Percentiles rank a stretch among this genome's conserved stretches.
Conservation (phyloP, 2,888 invertebrate genomes). For the Anodontia alba region DNA sequence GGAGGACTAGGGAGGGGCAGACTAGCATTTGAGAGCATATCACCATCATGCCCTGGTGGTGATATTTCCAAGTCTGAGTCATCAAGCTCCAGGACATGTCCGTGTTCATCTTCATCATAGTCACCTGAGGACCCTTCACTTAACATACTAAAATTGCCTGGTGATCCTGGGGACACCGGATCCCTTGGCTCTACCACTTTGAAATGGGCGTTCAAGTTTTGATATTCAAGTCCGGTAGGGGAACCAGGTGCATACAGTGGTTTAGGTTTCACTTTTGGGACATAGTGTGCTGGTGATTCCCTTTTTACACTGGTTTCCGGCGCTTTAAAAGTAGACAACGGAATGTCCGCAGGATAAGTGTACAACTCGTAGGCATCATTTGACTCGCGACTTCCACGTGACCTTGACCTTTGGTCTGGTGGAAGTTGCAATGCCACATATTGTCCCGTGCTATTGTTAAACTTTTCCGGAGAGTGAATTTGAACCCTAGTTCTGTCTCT, state of each 20-base stretch:
- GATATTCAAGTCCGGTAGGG: conserved; percentile 55
- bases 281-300: conserved; percentile 33
- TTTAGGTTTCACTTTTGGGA: conserved; percentile 54
- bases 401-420: conserved; percentile 35
- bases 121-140: conserved; percentile 74
- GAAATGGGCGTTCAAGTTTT: conserved; percentile 42
- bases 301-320: conserved; percentile 17
- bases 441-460: conserved; percentile 46
- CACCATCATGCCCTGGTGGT: conserved; percentile 65
- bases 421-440: conserved; percentile 50
- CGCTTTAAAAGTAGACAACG: conserved; percentile 54
- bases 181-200: neutral
- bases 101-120: conserved; percentile 45
- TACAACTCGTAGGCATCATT: conserved; percentile 60
- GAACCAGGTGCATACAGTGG: conserved; percentile 55
- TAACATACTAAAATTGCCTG: conserved; percentile 66
- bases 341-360: conserved; percentile 56
- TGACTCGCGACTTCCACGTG: conserved; percentile 52
- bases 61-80: conserved; percentile 74
- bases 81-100: conserved; percentile 63
- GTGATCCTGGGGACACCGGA: conserved; percentile 41
- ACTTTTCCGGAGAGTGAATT: conserved; percentile 54
- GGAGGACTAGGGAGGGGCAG: conserved; percentile 73
- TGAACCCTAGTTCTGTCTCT: conserved; percentile 41
- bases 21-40: conserved; percentile 72